Conservation (phyloP, 2,888 invertebrate genomes). For the Eupithecia dodoneata region DNA sequence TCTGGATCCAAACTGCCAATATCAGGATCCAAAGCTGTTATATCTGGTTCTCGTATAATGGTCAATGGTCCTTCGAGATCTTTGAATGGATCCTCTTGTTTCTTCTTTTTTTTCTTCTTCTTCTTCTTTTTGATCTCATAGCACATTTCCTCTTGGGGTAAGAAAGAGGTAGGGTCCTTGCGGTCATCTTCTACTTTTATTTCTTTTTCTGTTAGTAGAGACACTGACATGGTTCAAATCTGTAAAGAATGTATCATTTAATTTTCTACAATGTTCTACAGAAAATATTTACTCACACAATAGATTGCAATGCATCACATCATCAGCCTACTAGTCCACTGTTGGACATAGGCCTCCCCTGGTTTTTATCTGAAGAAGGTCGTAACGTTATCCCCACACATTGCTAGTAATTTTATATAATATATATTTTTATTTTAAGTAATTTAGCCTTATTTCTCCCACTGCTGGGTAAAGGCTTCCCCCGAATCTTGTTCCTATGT, state of each 20-base stretch:
- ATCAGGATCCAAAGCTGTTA: constrained; percentile 45
- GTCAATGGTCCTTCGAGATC: constrained; percentile 47
- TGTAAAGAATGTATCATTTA: background rate
- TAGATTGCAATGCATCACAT: background rate
- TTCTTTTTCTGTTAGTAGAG: constrained; percentile 35
- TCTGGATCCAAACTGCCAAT: constrained; percentile 64
- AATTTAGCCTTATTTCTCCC: too few species aligned
- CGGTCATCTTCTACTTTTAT: constrained; percentile 51
- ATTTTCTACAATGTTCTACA: background rate
- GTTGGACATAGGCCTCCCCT: background rate
- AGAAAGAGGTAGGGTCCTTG: constrained; percentile 71
- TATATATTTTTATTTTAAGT: too few species aligned
- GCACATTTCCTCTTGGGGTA: constrained; percentile 75
- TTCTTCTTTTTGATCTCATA: constrained; percentile 76
- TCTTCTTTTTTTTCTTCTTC: constrained; percentile 73
- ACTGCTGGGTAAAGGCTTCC: too few species aligned
- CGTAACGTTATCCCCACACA: too few species aligned
- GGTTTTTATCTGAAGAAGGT: background rate
- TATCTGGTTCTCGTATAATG: constrained; percentile 45
- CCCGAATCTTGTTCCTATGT: too few species aligned
- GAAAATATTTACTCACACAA: background rate
- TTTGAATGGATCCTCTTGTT: constrained; percentile 73
- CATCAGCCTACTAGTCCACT: background rate
- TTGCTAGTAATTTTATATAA: too few species aligned
- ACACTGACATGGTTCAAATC: constrained; percentile 18